phyloP scores from a whole-genome alignment of 2,888 invertebrate genomes.

The Punctoribates punctum region DNA sequence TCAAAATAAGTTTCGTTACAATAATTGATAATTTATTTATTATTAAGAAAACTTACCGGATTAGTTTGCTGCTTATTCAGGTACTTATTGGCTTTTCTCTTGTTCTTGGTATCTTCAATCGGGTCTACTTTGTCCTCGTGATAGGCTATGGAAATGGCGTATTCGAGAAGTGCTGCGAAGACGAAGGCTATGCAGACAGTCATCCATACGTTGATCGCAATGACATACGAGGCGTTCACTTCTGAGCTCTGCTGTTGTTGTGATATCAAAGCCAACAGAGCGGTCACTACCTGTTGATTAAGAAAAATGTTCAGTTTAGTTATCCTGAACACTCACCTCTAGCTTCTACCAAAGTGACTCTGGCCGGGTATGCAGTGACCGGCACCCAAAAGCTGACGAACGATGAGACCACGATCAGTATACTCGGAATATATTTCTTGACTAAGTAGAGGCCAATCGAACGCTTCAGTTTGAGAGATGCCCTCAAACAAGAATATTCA shows the following conservation, averaged over 20 bases:
- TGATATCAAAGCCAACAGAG: constrained; percentile 81
- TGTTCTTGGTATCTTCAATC: no score
- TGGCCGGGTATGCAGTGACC: constrained; percentile 90
- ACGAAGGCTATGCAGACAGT: constrained; percentile 96
- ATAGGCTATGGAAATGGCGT: constrained; percentile 61
- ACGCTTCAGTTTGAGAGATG: constrained; percentile 90
- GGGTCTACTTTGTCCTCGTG: no score
- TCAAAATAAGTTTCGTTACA: no score
- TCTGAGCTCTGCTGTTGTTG: constrained; percentile 69
- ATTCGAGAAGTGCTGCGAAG: constrained; percentile 93
- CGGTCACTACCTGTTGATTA: constrained; percentile 62
- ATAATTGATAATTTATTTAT: no score
- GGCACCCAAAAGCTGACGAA: constrained; percentile 96
- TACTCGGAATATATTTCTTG: constrained; percentile 98
- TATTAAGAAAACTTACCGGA: no score
- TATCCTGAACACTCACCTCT: no score
- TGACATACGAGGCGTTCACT: constrained; percentile 96
- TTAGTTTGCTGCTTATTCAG: no score
- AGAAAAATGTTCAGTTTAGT: no score
- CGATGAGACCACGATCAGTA: constrained; percentile 95
- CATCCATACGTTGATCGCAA: constrained; percentile 97
- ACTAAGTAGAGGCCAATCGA: constrained; percentile 99
- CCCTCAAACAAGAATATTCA: constrained; percentile 96
- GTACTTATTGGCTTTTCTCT: no score
- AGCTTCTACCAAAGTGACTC: constrained; percentile 73